A percentile compares a stretch with the other conserved stretches of the same genome.
Conservation (phyloP, 2,888 invertebrate genomes). For the Oligia strigilis region DNA sequence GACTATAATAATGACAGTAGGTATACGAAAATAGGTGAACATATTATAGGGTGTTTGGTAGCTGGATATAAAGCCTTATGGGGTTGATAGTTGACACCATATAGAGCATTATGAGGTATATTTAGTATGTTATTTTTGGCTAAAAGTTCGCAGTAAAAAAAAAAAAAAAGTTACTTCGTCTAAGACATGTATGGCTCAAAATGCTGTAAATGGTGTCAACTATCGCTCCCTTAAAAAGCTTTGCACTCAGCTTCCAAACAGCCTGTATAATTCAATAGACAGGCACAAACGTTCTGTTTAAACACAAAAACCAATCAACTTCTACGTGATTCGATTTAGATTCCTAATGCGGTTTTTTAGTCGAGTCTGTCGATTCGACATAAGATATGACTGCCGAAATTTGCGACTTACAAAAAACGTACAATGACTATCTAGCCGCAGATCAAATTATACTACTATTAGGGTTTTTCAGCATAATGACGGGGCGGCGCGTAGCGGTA, state of each 20-base stretch:
- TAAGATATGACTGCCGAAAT: conserved; percentile 78
- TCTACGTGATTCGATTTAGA: conserved; percentile 87
- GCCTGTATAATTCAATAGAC: conserved; percentile 24
- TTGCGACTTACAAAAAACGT: conserved; percentile 75
- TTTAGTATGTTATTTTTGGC: no score
- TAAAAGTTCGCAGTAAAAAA: no score
- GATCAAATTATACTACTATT: conserved; percentile 76
- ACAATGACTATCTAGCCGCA: conserved; percentile 80
- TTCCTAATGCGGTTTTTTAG: conserved; percentile 79
- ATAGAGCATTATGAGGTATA: no score
- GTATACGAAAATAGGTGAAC: conserved; percentile 43
- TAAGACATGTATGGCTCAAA: no score
- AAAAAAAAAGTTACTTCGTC: no score
- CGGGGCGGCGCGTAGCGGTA: conserved; percentile 72
- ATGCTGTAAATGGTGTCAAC: no score
- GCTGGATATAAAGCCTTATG: no score
- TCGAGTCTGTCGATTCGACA: conserved; percentile 70
- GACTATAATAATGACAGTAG: conserved; percentile 3
- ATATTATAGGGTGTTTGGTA: neutral
- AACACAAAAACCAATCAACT: conserved; percentile 81
- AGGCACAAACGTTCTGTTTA: conserved; percentile 74
- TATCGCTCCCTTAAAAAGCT: no score
- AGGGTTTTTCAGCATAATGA: conserved; percentile 72
- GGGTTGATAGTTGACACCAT: no score
- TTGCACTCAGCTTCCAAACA: neutral